phyloP scores from a whole-genome alignment of 1,140 invertebrate genomes.

The Olivierus martensii region DNA sequence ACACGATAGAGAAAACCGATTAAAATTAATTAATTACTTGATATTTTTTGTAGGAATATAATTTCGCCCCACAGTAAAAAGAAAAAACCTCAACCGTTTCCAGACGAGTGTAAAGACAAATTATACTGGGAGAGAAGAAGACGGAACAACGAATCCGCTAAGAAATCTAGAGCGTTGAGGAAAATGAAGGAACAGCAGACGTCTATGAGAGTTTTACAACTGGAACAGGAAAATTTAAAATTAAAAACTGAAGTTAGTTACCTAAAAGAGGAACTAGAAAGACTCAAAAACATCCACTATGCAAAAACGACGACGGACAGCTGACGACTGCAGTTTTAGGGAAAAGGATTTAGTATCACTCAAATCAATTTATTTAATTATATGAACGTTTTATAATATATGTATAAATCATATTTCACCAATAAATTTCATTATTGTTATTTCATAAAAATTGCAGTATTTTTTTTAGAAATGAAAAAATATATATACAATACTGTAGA shows the following conservation, averaged over 20 bases:
- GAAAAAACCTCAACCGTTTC: conserved; percentile 21
- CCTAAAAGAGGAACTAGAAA: conserved; percentile 27
- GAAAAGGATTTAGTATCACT: too few species aligned
- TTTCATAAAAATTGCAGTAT: too few species aligned
- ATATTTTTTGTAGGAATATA: too few species aligned
- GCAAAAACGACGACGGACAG: neutral
- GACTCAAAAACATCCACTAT: conserved; percentile 26
- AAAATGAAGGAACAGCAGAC: conserved; percentile 28
- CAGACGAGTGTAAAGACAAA: conserved; percentile 28
- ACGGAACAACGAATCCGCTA: conserved; percentile 35
- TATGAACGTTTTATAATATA: too few species aligned
- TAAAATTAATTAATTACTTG: too few species aligned
- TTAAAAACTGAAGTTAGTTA: conserved; percentile 27
- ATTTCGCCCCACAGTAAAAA: conserved; percentile 20
- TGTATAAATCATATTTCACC: too few species aligned
- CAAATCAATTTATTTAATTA: too few species aligned
- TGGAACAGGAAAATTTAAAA: conserved; percentile 33
- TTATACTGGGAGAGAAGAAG: conserved; percentile 30
- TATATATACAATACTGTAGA: too few species aligned
- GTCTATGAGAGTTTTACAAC: conserved; percentile 24
- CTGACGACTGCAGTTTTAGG: too few species aligned
- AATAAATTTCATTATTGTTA: too few species aligned
- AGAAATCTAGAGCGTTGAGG: conserved; percentile 30
- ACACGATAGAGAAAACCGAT: too few species aligned
- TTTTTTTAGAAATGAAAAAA: too few species aligned